A percentile compares a stretch with the other conserved stretches of the same genome.
phyloP scores from a whole-genome alignment of 2,113 vertebrate genomes.

The Myiozetetes cayanensis region DNA sequence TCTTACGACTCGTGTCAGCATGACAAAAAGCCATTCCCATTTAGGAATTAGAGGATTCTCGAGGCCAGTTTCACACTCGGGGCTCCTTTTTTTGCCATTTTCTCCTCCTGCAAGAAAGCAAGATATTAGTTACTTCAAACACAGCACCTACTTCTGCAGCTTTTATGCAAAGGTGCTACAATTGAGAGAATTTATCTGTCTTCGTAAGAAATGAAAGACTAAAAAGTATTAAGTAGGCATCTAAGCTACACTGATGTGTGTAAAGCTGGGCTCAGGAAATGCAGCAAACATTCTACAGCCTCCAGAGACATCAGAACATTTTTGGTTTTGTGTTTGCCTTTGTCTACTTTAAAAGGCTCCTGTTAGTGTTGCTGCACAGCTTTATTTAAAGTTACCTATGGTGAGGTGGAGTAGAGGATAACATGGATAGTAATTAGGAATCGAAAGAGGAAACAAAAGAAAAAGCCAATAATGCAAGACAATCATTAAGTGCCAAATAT shows the following conservation, averaged over 20 bases:
- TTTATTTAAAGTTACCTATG: background rate
- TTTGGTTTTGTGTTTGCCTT: background rate
- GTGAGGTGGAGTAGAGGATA: background rate
- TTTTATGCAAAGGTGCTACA: background rate
- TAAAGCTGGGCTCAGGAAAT: background rate
- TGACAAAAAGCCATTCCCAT: background rate
- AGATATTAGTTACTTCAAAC: background rate
- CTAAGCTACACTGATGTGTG: background rate
- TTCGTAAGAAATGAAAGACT: background rate
- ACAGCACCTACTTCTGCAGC: background rate
- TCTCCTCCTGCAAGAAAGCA: background rate
- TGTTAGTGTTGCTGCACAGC: background rate
- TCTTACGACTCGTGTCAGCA: background rate
- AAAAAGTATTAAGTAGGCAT: background rate
- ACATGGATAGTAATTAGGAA: background rate
- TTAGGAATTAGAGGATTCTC: background rate
- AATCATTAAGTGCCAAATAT: background rate
- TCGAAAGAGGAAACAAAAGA: background rate
- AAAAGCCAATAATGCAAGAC: background rate
- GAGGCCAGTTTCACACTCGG: background rate
- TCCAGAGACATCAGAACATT: background rate
- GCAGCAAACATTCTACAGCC: background rate
- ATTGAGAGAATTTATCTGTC: background rate
- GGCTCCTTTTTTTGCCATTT: background rate
- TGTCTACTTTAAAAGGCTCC: background rate